Base-by-base conservation (phyloP, 1,140 invertebrate species). In the Procambarus clarkii region DNA sequence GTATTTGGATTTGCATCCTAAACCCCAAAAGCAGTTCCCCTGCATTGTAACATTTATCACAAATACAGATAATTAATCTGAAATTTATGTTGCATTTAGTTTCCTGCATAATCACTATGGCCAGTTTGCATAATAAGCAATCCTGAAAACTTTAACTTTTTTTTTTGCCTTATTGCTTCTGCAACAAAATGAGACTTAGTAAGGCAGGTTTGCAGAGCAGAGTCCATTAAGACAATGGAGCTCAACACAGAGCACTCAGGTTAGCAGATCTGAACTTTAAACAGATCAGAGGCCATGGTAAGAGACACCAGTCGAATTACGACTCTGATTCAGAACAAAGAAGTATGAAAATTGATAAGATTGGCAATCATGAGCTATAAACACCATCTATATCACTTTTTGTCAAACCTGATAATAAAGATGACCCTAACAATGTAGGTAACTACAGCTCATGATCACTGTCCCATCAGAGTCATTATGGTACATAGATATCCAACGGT, bases 91-190 rank as follows among this genome's bases (percentile, higher is more conserved):
- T 88, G 76, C 54, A 50, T 60, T 88, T 78, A 79, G 54, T 80
- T 50, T 82, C 8, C 80, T 82, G 48, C 11, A 44, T 54, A 24
- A 54, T 74, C 21, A 74, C 69, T 74, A 74, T 48, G 79, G 87
- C 87, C 79, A 88, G 60, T 88, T 88, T 88, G 78, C 45, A 87
- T 87, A 87, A 87, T 46, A 85, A 85, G 83, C 83, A 85, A 60
- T 88, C 58, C 58, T 77, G 64, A 71, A 80, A 79, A 71, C 54
- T 71, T 79, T 64, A 79, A 48, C n/a, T n/a, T 85, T 87, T 84
- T 84, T 80, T 48, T 91, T 90, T 91, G 89, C 89, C 82, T 91
- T 86, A 91, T 80, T 83, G 82, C 82, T 91, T 91, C 86, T 91
- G 89, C 89, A 91, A 91, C 82, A 64, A 88, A 88, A 85, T 85